Evolutionary conservation across 1,140 invertebrate species (phyloP).

Genomic region (Apis dorsata): DNA sequence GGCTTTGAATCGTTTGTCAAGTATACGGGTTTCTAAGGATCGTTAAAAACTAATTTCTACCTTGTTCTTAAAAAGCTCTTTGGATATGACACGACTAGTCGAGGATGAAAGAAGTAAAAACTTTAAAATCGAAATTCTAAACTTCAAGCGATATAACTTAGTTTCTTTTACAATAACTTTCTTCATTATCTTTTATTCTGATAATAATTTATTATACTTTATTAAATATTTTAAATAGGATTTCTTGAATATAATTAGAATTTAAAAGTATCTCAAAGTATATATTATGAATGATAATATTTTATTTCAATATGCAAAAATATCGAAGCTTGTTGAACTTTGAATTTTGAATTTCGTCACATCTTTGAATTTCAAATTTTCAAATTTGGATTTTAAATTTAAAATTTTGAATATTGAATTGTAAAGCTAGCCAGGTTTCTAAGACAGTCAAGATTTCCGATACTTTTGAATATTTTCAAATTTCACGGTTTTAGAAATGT

Average conservation of each 20-base stretch:
- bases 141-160: neutral
- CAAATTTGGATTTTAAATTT: neutral
- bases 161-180: neutral
- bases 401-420: neutral
- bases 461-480: neutral
- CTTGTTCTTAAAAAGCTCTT: constrained; percentile 12
- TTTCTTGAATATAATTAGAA: no score
- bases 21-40: constrained; percentile 20
- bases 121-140: neutral
- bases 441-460: neutral
- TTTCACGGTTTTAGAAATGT: neutral
- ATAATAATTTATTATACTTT: neutral
- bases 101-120: neutral
- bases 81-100: neutral
- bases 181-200: neutral
- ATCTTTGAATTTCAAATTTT: neutral
- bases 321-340: neutral
- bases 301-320: neutral
- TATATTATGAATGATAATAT: neutral
- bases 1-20: constrained; percentile 21
- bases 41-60: constrained; percentile 19
- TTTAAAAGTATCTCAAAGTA: neutral
- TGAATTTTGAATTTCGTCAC: neutral
- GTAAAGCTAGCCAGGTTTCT: neutral
- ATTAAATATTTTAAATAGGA: neutral